A percentile compares a stretch with the other conserved stretches of the same genome.
Conservation (phyloP, 2,888 invertebrate genomes). For the Tipula unca region DNA sequence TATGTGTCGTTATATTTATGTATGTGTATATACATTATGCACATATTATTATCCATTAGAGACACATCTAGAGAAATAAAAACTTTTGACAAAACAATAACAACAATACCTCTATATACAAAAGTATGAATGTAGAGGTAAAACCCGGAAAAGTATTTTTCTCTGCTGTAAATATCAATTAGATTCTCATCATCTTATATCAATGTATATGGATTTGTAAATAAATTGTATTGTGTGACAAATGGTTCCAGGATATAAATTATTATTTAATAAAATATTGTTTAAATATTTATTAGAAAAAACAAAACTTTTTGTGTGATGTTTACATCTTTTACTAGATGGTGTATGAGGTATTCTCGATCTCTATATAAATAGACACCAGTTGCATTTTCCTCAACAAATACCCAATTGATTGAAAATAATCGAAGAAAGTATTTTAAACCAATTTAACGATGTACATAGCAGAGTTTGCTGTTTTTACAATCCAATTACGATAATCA, state of each 20-base stretch:
- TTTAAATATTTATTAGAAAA: background rate
- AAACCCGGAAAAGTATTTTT: background rate
- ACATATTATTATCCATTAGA: background rate
- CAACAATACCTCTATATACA: background rate
- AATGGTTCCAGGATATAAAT: background rate
- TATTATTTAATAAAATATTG: background rate
- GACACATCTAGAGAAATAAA: background rate
- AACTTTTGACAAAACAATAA: background rate
- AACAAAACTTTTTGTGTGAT: background rate
- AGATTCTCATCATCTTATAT: background rate
- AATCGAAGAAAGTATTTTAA: background rate
- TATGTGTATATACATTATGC: too few relatives aligned
- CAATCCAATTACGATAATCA: background rate
- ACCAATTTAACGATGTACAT: background rate
- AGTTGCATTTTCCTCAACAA: background rate
- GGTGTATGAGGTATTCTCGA: too few relatives aligned
- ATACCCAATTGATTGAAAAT: background rate
- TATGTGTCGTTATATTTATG: background rate
- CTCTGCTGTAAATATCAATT: background rate
- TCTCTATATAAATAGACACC: background rate
- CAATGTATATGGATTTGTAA: background rate
- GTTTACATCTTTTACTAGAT: background rate
- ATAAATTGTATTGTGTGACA: background rate
- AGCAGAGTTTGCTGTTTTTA: background rate
- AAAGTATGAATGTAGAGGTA: background rate